Percentiles rank a stretch among this genome's conserved stretches.
phyloP scores from a whole-genome alignment of 2,113 vertebrate genomes.

The Eptesicus fuscus region DNA sequence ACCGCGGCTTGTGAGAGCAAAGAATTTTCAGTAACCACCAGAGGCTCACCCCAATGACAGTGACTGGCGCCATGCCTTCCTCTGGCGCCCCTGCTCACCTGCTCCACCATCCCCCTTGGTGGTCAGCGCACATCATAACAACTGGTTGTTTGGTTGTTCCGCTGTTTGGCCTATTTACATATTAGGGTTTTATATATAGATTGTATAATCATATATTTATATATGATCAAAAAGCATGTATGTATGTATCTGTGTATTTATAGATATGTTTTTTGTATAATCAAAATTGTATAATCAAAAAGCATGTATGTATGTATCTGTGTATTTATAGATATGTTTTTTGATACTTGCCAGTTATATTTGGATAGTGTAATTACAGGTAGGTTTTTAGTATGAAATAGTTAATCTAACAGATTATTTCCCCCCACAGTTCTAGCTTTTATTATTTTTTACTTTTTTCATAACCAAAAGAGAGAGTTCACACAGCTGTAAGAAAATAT shows the following conservation, averaged over 20 bases:
- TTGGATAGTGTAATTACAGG: background rate
- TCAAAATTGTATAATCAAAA: too few relatives aligned
- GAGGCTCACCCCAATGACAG: too few relatives aligned
- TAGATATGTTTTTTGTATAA: background rate
- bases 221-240: background rate
- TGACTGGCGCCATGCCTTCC: too few relatives aligned
- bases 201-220: background rate
- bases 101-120: too few relatives aligned
- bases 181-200: too few relatives aligned
- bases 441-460: background rate
- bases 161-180: too few relatives aligned
- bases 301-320: background rate
- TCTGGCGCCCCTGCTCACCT: too few relatives aligned
- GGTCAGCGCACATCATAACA: too few relatives aligned
- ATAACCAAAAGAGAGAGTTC: conserved; percentile 9
- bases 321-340: conserved; percentile 18
- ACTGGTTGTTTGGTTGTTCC: too few relatives aligned
- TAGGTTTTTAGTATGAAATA: conserved; percentile 36
- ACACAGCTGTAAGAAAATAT: background rate
- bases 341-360: background rate
- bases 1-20: too few relatives aligned
- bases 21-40: too few relatives aligned
- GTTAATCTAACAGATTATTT: background rate
- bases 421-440: background rate
- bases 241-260: background rate